phyloP scores from a whole-genome alignment of 1,140 invertebrate genomes.

The Eupeodes corollae region DNA sequence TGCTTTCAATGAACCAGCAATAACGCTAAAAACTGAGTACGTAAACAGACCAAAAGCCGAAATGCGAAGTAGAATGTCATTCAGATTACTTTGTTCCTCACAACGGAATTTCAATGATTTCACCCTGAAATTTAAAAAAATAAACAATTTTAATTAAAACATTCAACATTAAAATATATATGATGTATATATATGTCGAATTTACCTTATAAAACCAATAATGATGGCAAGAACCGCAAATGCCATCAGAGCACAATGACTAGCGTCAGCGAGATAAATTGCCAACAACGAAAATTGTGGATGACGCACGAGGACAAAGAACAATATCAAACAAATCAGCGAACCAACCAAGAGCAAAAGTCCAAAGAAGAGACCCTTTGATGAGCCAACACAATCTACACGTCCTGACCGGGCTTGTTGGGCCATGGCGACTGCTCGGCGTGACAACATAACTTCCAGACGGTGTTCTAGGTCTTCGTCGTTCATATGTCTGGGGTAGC shows the following conservation, averaged over 20 bases:
- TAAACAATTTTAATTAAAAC: conserved; percentile 1
- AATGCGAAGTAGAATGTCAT: conserved; percentile 80
- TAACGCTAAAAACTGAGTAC: conserved; percentile 86
- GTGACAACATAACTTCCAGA: conserved; percentile 70
- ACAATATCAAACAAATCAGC: conserved; percentile 83
- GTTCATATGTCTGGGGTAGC: conserved; percentile 65
- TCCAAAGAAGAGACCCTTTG: conserved; percentile 88
- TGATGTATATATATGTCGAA: background rate
- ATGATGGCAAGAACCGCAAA: conserved; percentile 80
- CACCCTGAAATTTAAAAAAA: conserved; percentile 49
- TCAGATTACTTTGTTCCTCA: conserved; percentile 76
- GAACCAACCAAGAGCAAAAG: conserved; percentile 80
- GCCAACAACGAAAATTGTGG: conserved; percentile 66
- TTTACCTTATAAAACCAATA: conserved; percentile 75
- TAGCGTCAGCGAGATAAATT: conserved; percentile 81
- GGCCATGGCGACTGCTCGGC: conserved; percentile 68
- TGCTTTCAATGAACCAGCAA: conserved; percentile 72
- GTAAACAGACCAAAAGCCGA: conserved; percentile 85
- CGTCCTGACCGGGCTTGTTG: conserved; percentile 68
- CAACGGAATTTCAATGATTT: conserved; percentile 77
- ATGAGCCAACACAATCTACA: conserved; percentile 85
- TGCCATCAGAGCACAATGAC: conserved; percentile 76
- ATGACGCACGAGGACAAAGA: conserved; percentile 84
- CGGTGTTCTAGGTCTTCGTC: conserved; percentile 76
- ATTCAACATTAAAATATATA: background rate